A percentile compares a stretch with the other conserved stretches of the same genome.
Evolutionary conservation across 2,113 vertebrate genomes (phyloP).

Genomic region (Nothobranchius kuhntae): DNA sequence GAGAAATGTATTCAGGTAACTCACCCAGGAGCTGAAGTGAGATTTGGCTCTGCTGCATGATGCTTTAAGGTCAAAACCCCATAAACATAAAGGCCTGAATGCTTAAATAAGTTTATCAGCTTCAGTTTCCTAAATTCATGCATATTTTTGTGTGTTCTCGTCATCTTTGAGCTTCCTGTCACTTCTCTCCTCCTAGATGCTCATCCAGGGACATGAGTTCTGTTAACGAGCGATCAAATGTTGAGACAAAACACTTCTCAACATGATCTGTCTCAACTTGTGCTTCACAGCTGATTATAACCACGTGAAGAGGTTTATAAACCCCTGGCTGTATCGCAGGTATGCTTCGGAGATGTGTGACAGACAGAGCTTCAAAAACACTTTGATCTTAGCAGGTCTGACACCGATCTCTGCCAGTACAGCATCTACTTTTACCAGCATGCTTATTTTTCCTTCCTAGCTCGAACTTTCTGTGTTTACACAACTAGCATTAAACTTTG

Average conservation of each 20-base stretch:
- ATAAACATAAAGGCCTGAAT: background rate
- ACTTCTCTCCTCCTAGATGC: too few relatives aligned
- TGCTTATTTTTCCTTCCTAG: conserved; percentile 13
- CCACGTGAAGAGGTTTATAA: conserved; percentile 1
- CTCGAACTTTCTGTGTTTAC: conserved; percentile 43
- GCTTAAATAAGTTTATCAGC: background rate
- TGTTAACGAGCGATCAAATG: too few relatives aligned
- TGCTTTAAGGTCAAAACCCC: conserved; percentile 2
- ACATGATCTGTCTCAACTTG: background rate
- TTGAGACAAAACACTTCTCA: background rate
- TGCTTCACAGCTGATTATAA: background rate
- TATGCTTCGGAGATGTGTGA: conserved; percentile 18
- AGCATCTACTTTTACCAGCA: conserved; percentile 28
- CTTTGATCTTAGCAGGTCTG: conserved; percentile 48
- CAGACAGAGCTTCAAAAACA: conserved; percentile 27
- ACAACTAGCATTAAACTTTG: conserved; percentile 24
- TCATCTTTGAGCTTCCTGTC: too few relatives aligned
- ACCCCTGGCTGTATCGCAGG: conserved; percentile 4
- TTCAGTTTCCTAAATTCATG: background rate
- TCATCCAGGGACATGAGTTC: too few relatives aligned
- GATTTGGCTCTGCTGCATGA: background rate
- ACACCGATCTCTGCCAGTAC: conserved; percentile 30
- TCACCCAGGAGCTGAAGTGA: background rate
- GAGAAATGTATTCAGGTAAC: conserved; percentile 1
- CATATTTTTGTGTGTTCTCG: background rate